These are phyloP conservation scores for Hypocryptadius cinnamomeus DNA, from an alignment of 2,113 vertebrate species.

Conservation along the genomic window DNA sequence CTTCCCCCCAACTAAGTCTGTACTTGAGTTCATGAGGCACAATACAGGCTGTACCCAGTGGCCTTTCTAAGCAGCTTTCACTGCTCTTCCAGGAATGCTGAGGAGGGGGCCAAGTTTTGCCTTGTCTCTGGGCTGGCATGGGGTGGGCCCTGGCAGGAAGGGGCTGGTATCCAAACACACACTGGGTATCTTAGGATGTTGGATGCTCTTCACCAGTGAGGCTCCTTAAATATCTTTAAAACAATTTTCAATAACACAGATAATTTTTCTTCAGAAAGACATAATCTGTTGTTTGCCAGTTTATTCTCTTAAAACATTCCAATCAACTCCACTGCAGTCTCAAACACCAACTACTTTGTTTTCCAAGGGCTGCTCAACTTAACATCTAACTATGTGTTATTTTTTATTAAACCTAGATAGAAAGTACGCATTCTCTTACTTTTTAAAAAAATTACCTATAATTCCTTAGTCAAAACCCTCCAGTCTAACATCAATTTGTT, in stretches of 20 bases:
- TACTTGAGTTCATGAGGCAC: not conserved
- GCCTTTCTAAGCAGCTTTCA: not conserved
- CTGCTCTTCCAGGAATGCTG: not conserved
- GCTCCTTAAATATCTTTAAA: not conserved
- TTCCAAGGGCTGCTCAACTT: not conserved
- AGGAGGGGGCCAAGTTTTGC: not conserved
- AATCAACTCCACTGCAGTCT: not conserved
- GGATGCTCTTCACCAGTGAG: not conserved
- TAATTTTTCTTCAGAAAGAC: not conserved
- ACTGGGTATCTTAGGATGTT: not conserved
- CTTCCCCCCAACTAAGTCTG: accelerated
- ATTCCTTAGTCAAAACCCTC: not conserved
- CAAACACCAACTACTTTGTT: not conserved
- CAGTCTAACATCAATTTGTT: not conserved
- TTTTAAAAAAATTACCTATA: not conserved
- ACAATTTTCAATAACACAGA: not conserved
- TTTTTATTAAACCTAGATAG: not conserved
- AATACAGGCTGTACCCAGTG: not conserved
- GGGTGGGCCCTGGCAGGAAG: accelerated
- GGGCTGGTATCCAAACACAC: not conserved
- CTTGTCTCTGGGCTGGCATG: too few relatives aligned
- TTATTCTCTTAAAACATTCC: not conserved
- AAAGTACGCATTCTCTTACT: not conserved
- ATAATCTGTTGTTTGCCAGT: not conserved
- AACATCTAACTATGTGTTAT: not conserved